phyloP scores from a whole-genome alignment of 2,797 vertebrate species.

The Australoheros facetus region DNA sequence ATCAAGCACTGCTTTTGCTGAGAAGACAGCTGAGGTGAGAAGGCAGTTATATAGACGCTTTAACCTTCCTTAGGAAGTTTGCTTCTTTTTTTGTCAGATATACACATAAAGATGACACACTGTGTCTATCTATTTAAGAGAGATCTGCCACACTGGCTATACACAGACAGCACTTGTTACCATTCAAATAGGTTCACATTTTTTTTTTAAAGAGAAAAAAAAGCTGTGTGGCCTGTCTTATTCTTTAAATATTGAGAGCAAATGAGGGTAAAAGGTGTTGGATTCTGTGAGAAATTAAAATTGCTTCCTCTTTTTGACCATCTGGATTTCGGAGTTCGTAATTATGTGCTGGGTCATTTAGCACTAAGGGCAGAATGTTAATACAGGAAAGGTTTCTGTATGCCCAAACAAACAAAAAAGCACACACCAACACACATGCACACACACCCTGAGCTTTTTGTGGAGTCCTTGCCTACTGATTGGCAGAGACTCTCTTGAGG shows the following conservation, averaged over 20 bases:
- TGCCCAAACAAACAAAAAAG: conserved; percentile 20
- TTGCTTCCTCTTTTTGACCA: conserved; percentile 45
- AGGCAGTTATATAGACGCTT: neutral
- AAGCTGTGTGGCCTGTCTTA: neutral
- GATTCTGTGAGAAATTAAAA: conserved; percentile 29
- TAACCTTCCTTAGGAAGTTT: neutral
- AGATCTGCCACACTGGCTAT: neutral
- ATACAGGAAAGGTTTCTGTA: conserved; percentile 31
- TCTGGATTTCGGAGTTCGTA: conserved; percentile 61
- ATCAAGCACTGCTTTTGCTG: conserved; percentile 10
- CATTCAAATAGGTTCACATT: neutral
- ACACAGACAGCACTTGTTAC: neutral
- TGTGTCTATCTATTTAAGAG: neutral
- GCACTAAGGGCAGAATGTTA: conserved; percentile 50
- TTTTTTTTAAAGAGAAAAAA: no score
- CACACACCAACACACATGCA: neutral
- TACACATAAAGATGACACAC: neutral
- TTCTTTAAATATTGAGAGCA: conserved; percentile 5
- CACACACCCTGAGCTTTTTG: neutral
- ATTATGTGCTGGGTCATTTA: conserved; percentile 62
- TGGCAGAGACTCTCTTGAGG: conserved; percentile 13
- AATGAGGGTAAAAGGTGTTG: conserved; percentile 10
- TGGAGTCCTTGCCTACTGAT: conserved; percentile 12
- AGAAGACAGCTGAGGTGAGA: neutral
- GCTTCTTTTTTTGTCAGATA: neutral